phyloP scores from a whole-genome alignment of 1,140 invertebrate genomes.

The Atta cephalotes region DNA sequence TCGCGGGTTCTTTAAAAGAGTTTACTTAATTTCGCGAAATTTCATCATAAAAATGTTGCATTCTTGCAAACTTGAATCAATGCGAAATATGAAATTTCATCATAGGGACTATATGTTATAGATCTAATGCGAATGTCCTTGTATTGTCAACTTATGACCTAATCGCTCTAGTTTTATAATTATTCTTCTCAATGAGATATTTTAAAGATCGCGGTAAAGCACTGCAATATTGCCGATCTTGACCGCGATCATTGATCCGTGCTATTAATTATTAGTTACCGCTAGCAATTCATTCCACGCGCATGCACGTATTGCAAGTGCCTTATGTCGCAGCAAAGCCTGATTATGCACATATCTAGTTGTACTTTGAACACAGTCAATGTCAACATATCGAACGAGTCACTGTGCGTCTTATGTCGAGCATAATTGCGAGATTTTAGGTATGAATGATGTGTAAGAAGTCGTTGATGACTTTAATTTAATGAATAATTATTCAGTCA shows the following conservation, averaged over 20 bases:
- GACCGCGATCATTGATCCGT: conserved; percentile 41
- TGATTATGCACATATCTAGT: conserved; percentile 40
- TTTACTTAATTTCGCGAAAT: neutral
- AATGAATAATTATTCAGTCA: neutral
- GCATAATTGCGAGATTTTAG: neutral
- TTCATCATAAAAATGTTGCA: neutral
- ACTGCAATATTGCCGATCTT: conserved; percentile 23
- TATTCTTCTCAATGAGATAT: neutral
- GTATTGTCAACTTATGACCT: neutral
- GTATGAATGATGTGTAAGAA: conserved; percentile 1
- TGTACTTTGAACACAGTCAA: conserved; percentile 27
- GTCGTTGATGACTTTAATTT: neutral
- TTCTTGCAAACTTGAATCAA: neutral
- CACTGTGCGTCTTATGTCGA: conserved; percentile 9
- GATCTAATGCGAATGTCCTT: neutral
- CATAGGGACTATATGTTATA: neutral
- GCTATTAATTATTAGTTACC: conserved; percentile 48
- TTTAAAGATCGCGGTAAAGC: conserved; percentile 1
- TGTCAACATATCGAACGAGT: conserved; percentile 32
- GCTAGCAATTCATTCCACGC: conserved; percentile 32
- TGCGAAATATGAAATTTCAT: neutral
- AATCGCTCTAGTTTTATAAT: conserved; percentile 40
- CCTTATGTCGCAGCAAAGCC: conserved; percentile 34
- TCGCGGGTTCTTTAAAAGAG: neutral
- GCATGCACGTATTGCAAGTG: conserved; percentile 25